phyloP scores from a whole-genome alignment of 2,888 invertebrate species.

The Acanthopleura granulata region DNA sequence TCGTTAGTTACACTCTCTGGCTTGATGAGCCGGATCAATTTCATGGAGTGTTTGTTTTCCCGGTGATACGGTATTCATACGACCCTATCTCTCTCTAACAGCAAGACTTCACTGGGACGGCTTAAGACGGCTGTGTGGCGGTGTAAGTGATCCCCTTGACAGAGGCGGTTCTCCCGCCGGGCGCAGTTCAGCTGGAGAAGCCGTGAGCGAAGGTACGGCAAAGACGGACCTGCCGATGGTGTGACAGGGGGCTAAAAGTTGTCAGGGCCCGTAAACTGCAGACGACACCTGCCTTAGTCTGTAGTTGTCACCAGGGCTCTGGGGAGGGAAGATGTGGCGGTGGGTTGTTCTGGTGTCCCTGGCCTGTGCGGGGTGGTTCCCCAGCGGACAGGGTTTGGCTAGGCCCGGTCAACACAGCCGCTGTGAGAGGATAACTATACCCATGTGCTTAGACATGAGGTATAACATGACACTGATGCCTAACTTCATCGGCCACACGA shows the following conservation, averaged over 20 bases:
- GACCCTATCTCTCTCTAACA: neutral
- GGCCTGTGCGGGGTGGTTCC: too few species aligned
- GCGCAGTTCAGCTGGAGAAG: neutral
- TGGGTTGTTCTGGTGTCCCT: too few species aligned
- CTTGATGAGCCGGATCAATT: neutral
- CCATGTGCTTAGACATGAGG: slow-evolving; percentile 84
- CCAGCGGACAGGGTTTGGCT: too few species aligned
- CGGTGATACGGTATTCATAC: slow-evolving; percentile 5
- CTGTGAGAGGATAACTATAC: slow-evolving; percentile 84
- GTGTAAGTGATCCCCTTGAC: neutral
- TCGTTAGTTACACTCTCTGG: too few species aligned
- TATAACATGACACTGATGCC: slow-evolving; percentile 91
- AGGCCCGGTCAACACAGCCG: slow-evolving; percentile 20
- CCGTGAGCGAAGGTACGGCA: neutral
- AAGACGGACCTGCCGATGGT: neutral
- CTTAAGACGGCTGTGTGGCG: neutral
- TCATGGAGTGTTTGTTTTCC: neutral
- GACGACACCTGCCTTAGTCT: too few species aligned
- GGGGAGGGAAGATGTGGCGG: too few species aligned
- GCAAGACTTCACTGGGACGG: neutral
- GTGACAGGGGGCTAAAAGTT: neutral
- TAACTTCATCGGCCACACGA: slow-evolving; percentile 85
- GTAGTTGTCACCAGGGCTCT: too few species aligned
- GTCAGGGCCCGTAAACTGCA: too few species aligned
- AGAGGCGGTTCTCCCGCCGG: neutral